phyloP scores from a whole-genome alignment of 2,888 invertebrate species.

The Augiades crinisus region DNA sequence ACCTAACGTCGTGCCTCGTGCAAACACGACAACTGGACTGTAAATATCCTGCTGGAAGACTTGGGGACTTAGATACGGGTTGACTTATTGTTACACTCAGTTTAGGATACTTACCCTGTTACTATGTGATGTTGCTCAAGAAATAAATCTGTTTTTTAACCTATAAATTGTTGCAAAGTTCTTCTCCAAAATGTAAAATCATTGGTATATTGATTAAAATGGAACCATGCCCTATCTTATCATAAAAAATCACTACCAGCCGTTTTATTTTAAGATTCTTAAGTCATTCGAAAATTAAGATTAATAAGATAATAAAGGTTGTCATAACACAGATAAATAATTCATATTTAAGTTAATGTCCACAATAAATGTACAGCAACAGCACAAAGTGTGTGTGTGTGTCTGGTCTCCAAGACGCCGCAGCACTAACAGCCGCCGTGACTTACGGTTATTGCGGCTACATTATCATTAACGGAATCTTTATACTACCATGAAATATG shows the following conservation, averaged over 20 bases:
- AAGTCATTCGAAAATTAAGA: too few species aligned
- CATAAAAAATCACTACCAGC: too few species aligned
- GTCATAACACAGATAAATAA: neutral
- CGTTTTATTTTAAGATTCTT: too few species aligned
- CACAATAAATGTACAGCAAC: slow-evolving; percentile 10
- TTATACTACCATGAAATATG: slow-evolving; percentile 23
- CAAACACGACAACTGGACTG: neutral
- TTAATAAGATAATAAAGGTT: neutral
- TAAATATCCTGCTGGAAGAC: neutral
- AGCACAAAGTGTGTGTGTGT: slow-evolving; percentile 7
- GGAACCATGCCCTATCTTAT: too few species aligned
- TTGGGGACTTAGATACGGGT: neutral
- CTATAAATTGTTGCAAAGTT: too few species aligned
- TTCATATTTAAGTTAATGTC: slow-evolving; percentile 2
- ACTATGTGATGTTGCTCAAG: neutral
- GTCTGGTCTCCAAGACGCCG: slow-evolving; percentile 1
- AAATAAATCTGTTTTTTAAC: too few species aligned
- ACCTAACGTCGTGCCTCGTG: neutral
- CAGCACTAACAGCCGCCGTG: slow-evolving; percentile 10
- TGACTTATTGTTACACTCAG: neutral
- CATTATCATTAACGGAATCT: slow-evolving; percentile 26
- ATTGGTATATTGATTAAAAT: too few species aligned
- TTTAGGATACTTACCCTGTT: neutral
- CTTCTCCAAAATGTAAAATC: too few species aligned
- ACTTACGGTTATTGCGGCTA: slow-evolving; percentile 20